Evolutionary conservation across 2,888 invertebrate genomes (phyloP), one percentile per base, ranked within the genome.

Genomic region (Andrena hattorfiana): DNA sequence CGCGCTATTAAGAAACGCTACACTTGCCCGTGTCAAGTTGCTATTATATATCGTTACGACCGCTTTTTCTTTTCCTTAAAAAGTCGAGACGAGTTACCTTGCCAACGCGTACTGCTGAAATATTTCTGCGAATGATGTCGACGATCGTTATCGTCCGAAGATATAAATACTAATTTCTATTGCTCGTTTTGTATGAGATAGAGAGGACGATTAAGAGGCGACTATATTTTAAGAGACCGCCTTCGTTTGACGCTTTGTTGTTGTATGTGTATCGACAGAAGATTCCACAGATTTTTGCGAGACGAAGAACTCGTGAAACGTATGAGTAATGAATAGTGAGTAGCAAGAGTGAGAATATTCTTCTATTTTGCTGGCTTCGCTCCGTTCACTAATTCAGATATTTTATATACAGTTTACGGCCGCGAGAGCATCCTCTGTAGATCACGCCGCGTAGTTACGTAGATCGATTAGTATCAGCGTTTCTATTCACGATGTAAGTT

Each of bases 291-390:
- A 64, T 6, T 69, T 70, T 63, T 28, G 30, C n/a, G 64, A 20
- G 54, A 80, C 60, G 51, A 72, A 72, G n/a, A 80, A 70, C 60
- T 72, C 56, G 67, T 49, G 48, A 56, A 72, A 20, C 32, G 28
- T 59, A 51, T 51, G 23, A 30, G 16, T 42, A 42, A 56, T 32
- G 49, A 13, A 42, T 42, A 71, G 4, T 16, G n/a, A 51, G 63
- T 63, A 68, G 13, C 51, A 59, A 80, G 23, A 30, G 16, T 72
- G 42, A 42, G 5, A 16, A 70, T 74, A 75, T 66, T 75, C 81
- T 71, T 81, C 62, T 81, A 82, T 75, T 75, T 75, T 71, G 62
- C 63, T 68, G 69, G 54, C 75, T 75, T 75, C 69, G 48, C 30
- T 71, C 49, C 66, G 48, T 73, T 56, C 35, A 51, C 30, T 30